Percentiles rank a stretch among this genome's conserved stretches.
phyloP scores from a whole-genome alignment of 2,888 invertebrate genomes.

The Serripes groenlandicus region DNA sequence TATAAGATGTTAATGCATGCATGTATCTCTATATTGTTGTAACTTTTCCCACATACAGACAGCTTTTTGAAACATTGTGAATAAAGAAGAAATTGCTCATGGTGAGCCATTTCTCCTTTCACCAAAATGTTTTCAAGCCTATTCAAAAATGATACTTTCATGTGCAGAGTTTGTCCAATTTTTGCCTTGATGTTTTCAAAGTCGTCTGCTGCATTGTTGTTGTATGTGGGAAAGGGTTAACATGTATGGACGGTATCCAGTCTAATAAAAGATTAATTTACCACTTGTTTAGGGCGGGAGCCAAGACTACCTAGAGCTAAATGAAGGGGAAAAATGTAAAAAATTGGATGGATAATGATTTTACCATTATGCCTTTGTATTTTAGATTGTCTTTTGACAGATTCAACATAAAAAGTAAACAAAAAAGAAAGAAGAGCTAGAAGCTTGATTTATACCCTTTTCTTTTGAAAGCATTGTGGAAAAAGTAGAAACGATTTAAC shows the following conservation, averaged over 20 bases:
- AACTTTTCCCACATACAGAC: too few species aligned
- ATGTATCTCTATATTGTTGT: too few species aligned
- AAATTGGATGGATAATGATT: conserved; percentile 10
- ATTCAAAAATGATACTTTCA: not conserved
- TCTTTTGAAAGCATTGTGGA: too few species aligned
- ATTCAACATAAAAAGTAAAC: too few species aligned
- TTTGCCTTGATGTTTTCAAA: too few species aligned
- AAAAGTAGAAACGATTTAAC: too few species aligned
- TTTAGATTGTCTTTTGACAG: too few species aligned
- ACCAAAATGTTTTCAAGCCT: not conserved
- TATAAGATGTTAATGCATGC: too few species aligned
- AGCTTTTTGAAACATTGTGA: not conserved
- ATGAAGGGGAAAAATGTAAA: conserved; percentile 8
- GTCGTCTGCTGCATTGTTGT: not conserved
- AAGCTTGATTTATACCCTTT: too few species aligned
- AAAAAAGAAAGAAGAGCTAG: too few species aligned
- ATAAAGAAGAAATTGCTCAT: not conserved
- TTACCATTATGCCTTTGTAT: conserved; percentile 6
- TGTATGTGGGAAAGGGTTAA: not conserved
- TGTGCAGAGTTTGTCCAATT: not conserved
- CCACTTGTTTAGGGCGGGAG: not conserved
- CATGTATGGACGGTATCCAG: not conserved
- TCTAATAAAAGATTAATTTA: not conserved
- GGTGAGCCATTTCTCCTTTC: not conserved
- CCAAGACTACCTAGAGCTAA: conserved; percentile 23